Conservation (phyloP, 1,140 invertebrate species). For the Lysiphlebus fabarum region DNA sequence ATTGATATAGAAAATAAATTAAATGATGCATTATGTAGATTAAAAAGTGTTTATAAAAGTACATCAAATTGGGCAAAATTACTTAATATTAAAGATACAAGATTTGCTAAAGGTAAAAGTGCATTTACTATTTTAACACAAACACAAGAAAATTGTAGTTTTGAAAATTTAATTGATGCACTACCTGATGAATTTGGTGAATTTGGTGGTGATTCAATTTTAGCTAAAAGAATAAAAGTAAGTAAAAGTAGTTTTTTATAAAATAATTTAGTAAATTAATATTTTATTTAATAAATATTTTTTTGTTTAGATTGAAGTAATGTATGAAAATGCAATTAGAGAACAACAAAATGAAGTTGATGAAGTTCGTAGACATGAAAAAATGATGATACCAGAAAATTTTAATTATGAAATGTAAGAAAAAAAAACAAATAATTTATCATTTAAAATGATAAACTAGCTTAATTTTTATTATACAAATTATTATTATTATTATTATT, state of each 20-base stretch:
- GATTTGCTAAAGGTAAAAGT: constrained; percentile 47
- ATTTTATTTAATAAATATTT: constrained; percentile 14
- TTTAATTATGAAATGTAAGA: constrained; percentile 69
- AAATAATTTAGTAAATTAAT: neutral
- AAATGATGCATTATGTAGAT: constrained; percentile 55
- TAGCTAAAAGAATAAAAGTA: constrained; percentile 57
- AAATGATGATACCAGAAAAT: constrained; percentile 65
- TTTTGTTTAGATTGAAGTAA: constrained; percentile 62
- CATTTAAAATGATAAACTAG: no score
- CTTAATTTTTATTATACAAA: no score
- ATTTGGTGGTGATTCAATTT: constrained; percentile 50
- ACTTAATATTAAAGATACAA: constrained; percentile 48
- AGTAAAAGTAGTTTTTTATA: constrained; percentile 13
- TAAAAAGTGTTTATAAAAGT: constrained; percentile 55
- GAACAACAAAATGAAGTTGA: constrained; percentile 66
- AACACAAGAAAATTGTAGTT: constrained; percentile 51
- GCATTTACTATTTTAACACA: constrained; percentile 62
- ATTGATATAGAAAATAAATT: constrained; percentile 53
- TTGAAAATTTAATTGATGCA: constrained; percentile 50
- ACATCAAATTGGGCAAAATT: constrained; percentile 58
- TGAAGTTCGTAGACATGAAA: constrained; percentile 68
- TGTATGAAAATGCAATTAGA: constrained; percentile 61
- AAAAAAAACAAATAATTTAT: constrained; percentile 7
- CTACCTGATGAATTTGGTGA: constrained; percentile 54
- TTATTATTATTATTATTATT: constrained; percentile 22